Percentiles rank a stretch among this genome's conserved stretches.
Conservation (phyloP, 2,797 vertebrate genomes). For the Sebastes diploproa region DNA sequence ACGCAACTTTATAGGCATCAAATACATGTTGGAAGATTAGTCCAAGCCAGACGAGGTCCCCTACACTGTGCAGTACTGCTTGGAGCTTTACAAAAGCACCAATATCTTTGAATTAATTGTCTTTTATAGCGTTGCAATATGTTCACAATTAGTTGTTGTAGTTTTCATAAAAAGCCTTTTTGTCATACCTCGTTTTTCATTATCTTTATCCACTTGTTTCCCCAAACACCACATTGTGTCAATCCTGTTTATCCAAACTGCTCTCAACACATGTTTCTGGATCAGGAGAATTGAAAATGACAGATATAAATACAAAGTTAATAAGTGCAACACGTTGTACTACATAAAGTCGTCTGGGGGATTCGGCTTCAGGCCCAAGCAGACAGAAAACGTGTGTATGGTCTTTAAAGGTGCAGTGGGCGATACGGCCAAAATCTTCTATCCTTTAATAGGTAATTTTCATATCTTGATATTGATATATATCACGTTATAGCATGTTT, state of each 20-base stretch:
- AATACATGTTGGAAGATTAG: background rate
- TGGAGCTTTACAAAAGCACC: rapidly evolving
- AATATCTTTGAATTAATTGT: background rate
- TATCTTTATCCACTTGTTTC: background rate
- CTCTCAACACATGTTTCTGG: background rate
- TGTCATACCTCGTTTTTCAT: background rate
- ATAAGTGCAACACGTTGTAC: too few species aligned
- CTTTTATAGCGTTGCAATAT: background rate
- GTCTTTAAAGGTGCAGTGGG: too few species aligned
- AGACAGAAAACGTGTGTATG: background rate
- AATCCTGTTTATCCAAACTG: background rate
- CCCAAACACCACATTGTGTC: background rate
- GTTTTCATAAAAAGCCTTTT: background rate
- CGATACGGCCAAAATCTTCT: too few species aligned
- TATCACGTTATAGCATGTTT: too few species aligned
- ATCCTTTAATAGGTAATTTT: too few species aligned
- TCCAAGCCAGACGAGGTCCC: background rate
- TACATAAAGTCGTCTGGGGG: background rate
- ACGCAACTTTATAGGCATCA: background rate
- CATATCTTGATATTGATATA: too few species aligned
- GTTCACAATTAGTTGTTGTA: background rate
- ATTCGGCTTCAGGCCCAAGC: background rate
- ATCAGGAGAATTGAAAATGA: background rate
- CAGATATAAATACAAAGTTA: background rate
- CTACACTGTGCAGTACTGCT: background rate